Conservation (phyloP, 2,113 vertebrate species). For the Nicator chloris region DNA sequence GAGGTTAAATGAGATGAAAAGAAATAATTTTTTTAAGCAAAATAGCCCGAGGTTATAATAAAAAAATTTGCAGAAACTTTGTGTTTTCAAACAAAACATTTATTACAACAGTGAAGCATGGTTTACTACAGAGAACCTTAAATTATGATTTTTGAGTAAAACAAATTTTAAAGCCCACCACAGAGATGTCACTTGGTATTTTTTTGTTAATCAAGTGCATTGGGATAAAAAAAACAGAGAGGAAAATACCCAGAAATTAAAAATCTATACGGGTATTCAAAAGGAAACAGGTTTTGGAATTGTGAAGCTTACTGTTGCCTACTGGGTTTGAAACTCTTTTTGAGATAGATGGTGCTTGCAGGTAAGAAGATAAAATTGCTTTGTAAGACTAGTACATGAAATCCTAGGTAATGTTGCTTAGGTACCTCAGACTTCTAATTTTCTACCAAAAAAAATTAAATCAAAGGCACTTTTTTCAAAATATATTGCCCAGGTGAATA, state of each 20-base stretch:
- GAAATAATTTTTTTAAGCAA: background rate
- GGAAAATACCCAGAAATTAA: background rate
- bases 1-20: background rate
- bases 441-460: background rate
- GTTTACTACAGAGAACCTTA: background rate
- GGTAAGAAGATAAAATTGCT: background rate
- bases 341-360: background rate
- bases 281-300: background rate
- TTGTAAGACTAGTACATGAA: background rate
- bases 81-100: background rate
- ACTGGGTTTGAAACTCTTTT: background rate
- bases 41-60: background rate
- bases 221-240: background rate
- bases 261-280: background rate
- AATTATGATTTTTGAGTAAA: background rate
- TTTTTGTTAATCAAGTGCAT: background rate
- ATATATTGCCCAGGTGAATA: background rate
- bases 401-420: background rate
- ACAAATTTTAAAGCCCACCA: background rate
- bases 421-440: background rate
- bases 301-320: background rate
- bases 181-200: fast-evolving
- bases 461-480: background rate
- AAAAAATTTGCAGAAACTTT: background rate
- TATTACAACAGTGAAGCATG: background rate